A percentile compares a stretch with the other conserved stretches of the same genome.
These are phyloP conservation scores for Enteromius thamalakanensis DNA, from an alignment of 2,797 vertebrate genomes.

Conservation along the genomic window DNA sequence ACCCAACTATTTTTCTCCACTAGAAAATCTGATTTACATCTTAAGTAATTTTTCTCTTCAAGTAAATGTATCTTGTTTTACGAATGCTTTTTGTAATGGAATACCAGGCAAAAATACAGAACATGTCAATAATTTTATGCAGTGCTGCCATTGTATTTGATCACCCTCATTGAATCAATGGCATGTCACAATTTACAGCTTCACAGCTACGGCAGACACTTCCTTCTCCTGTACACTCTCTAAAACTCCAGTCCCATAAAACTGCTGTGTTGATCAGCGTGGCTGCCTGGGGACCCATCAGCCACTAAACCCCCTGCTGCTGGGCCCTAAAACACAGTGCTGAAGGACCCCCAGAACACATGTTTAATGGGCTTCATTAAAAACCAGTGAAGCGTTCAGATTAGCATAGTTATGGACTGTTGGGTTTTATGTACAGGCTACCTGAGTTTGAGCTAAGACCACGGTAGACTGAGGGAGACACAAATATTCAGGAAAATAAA, in stretches of 20 bases:
- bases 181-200: constrained; percentile 7
- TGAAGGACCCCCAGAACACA: constrained; percentile 45
- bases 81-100: neutral
- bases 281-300: constrained; percentile 49
- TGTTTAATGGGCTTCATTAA: constrained; percentile 62
- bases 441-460: constrained; percentile 43
- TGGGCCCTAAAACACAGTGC: constrained; percentile 40
- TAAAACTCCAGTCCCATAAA: constrained; percentile 47
- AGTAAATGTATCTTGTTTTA: neutral
- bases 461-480: constrained; percentile 39
- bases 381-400: constrained; percentile 59
- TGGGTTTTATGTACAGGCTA: constrained; percentile 55
- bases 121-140: neutral
- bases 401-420: constrained; percentile 61
- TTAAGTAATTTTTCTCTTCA: neutral
- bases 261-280: constrained; percentile 47
- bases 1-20: neutral
- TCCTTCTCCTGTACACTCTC: constrained; percentile 21
- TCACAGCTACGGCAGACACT: constrained; percentile 18
- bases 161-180: constrained; percentile 17
- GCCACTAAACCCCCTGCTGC: constrained; percentile 53
- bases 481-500: constrained; percentile 27
- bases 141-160: neutral
- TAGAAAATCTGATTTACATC: neutral
- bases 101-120: neutral